These are phyloP conservation scores for Coregonus clupeaformis DNA, from an alignment of 2,113 vertebrate genomes.

Conservation along the genomic window DNA sequence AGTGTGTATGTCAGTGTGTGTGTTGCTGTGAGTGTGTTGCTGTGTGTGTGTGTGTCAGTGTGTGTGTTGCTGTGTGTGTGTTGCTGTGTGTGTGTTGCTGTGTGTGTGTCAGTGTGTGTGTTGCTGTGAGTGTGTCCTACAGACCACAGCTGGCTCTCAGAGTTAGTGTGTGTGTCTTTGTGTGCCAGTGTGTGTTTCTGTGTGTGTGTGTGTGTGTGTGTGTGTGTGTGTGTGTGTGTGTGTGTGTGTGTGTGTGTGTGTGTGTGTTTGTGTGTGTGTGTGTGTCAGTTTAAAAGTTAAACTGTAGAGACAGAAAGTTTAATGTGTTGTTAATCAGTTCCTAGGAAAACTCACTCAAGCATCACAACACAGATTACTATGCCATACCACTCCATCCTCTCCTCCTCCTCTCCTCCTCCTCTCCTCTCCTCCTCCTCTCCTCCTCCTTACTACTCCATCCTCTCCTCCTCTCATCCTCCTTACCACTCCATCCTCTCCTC, in stretches of 20 bases:
- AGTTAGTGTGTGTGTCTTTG: constrained; percentile 1
- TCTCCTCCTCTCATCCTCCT: too few relatives aligned
- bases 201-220: constrained; percentile 14
- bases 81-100: constrained; percentile 17
- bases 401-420: too few relatives aligned
- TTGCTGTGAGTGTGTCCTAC: constrained; percentile 8
- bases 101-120: constrained; percentile 13
- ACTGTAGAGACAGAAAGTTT: constrained; percentile 76
- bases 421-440: too few relatives aligned
- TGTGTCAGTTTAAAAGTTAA: constrained; percentile 52
- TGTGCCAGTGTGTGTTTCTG: constrained; percentile 23
- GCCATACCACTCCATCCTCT: constrained; percentile 21
- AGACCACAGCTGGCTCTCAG: background rate
- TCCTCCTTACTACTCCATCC: too few relatives aligned
- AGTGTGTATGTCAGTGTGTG: constrained; percentile 11
- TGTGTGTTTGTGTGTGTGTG: constrained; percentile 7
- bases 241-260: background rate
- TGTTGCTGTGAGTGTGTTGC: constrained; percentile 25
- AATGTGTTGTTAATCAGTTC: constrained; percentile 86
- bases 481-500: too few relatives aligned
- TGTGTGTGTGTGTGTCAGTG: constrained; percentile 14
- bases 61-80: background rate
- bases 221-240: constrained; percentile 5
- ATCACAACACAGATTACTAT: constrained; percentile 85
- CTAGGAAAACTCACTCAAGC: constrained; percentile 89